Evolutionary conservation across 2,797 vertebrate species (phyloP).

Genomic region (Channallabes apus): DNA sequence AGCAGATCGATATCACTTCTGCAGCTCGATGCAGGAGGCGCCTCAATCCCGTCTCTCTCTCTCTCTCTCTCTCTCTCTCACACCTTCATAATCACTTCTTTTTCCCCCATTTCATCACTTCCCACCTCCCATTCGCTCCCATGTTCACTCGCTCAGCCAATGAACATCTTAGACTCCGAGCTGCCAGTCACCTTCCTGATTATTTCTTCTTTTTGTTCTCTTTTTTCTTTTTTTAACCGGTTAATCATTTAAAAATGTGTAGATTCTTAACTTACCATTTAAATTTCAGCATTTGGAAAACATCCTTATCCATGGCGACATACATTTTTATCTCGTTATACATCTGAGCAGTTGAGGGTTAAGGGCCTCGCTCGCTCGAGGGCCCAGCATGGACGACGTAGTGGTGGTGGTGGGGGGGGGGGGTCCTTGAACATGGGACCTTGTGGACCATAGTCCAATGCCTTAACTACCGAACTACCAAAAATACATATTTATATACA

Average conservation of each 20-base stretch:
- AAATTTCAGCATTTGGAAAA: no score
- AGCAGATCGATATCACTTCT: conserved; percentile 9
- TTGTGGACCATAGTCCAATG: no score
- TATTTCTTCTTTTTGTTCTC: neutral
- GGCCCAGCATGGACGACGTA: no score
- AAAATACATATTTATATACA: no score
- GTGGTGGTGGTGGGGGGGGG: no score
- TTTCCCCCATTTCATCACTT: neutral
- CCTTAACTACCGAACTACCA: no score
- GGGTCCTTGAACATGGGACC: no score
- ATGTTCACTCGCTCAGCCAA: neutral
- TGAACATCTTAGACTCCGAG: neutral
- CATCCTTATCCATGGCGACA: no score
- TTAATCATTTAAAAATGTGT: neutral
- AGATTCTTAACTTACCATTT: neutral
- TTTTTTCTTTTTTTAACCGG: neutral
- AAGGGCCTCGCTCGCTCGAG: no score
- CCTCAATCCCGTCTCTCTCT: neutral
- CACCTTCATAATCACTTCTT: neutral
- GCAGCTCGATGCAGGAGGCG: neutral
- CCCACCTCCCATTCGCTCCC: neutral
- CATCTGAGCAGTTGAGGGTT: no score
- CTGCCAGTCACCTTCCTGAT: neutral
- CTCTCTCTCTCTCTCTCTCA: neutral
- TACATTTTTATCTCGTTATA: no score